Percentiles rank a stretch among this genome's conserved stretches.
Conservation (phyloP, 2,113 vertebrate genomes). For the Microtus ochrogaster region DNA sequence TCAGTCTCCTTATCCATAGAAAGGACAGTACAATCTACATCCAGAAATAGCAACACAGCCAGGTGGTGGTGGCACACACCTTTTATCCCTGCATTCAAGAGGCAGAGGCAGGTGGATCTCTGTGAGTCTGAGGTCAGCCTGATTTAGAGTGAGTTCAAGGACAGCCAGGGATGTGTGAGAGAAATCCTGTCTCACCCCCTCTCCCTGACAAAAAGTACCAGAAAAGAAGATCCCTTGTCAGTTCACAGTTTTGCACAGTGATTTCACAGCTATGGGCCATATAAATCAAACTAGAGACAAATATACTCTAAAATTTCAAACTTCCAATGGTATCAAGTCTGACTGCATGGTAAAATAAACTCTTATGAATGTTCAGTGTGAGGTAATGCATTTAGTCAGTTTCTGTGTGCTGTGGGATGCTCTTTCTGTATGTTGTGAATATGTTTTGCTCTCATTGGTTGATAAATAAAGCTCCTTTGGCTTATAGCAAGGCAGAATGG, state of each 20-base stretch:
- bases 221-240: constrained; percentile 32
- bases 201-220: background rate
- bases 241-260: constrained; percentile 56
- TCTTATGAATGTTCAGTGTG: constrained; percentile 44
- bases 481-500: too few species aligned
- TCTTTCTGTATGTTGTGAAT: too few species aligned
- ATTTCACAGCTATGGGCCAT: constrained; percentile 55
- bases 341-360: constrained; percentile 51
- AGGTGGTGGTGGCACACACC: background rate
- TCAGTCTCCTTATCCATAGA: constrained; percentile 33
- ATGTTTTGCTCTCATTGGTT: too few species aligned
- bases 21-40: constrained; percentile 41
- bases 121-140: too few species aligned
- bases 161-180: too few species aligned
- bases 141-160: too few species aligned
- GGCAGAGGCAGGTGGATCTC: too few species aligned
- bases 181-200: too few species aligned
- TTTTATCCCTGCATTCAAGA: background rate
- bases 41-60: constrained; percentile 27
- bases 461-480: too few species aligned
- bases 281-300: constrained; percentile 47
- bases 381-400: constrained; percentile 46
- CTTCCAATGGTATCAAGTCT: constrained; percentile 11
- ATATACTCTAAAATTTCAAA: constrained; percentile 30
- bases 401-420: background rate